A percentile compares a stretch with the other conserved stretches of the same genome.
phyloP scores from a whole-genome alignment of 2,888 invertebrate species.

The Chouioia cunea region DNA sequence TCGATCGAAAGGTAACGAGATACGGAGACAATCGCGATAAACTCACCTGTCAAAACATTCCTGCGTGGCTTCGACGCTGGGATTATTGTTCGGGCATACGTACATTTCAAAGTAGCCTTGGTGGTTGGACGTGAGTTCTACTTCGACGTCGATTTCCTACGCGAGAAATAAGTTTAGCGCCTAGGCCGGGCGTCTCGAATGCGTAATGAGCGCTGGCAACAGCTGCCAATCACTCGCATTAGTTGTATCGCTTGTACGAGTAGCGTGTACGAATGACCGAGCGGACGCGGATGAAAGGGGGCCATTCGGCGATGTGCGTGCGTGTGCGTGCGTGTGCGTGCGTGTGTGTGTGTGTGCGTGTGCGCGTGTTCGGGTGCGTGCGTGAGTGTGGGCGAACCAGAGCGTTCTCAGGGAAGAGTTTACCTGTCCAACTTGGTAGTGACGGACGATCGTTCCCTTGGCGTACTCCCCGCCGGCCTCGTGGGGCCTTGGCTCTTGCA shows the following conservation, averaged over 20 bases:
- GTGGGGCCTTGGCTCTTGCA: conserved; percentile 82
- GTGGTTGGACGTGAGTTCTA: conserved; percentile 92
- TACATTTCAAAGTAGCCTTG: conserved; percentile 88
- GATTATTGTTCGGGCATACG: conserved; percentile 89
- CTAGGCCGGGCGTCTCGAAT: not conserved
- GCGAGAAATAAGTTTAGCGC: conserved; percentile 46
- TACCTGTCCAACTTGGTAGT: conserved; percentile 87
- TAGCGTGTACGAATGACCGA: too few relatives aligned
- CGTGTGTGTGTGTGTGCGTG: too few relatives aligned
- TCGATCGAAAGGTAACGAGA: too few relatives aligned
- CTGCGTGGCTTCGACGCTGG: conserved; percentile 81
- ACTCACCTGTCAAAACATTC: conserved; percentile 83
- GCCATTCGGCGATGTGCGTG: too few relatives aligned
- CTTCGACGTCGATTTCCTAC: conserved; percentile 85
- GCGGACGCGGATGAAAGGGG: too few relatives aligned
- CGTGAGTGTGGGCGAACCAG: not conserved
- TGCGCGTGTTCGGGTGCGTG: too few relatives aligned
- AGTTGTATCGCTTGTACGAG: too few relatives aligned
- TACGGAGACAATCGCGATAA: too few relatives aligned
- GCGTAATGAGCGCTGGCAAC: not conserved
- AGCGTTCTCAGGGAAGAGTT: conserved; percentile 9
- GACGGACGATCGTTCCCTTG: conserved; percentile 85
- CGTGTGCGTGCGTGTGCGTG: too few relatives aligned
- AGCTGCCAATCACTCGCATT: too few relatives aligned
- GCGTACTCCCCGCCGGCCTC: conserved; percentile 90